phyloP scores from a whole-genome alignment of 1,140 invertebrate genomes.

The Eubasilissa regina region DNA sequence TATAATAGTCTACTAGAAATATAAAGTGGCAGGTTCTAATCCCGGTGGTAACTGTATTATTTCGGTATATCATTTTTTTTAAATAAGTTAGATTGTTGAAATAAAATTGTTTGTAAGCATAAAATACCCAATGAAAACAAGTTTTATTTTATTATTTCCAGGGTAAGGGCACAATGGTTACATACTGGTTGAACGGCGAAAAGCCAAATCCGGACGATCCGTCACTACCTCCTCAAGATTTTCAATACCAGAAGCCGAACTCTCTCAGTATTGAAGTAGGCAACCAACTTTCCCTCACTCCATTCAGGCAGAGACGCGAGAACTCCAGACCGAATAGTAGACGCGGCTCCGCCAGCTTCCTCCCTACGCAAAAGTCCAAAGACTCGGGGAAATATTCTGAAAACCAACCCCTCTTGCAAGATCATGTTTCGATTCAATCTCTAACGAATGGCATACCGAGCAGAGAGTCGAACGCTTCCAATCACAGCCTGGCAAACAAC shows the following conservation, averaged over 20 bases:
- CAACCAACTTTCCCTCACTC: slow-evolving; percentile 66
- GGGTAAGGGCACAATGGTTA: slow-evolving; percentile 92
- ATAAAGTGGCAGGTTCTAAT: too few relatives aligned
- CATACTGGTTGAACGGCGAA: slow-evolving; percentile 92
- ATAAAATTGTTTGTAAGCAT: too few relatives aligned
- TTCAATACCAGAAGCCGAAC: slow-evolving; percentile 63
- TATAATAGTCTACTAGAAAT: too few relatives aligned
- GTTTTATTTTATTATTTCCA: slow-evolving; percentile 69
- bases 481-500: slow-evolving; percentile 65
- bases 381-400: slow-evolving; percentile 62
- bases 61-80: too few relatives aligned
- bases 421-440: slow-evolving; percentile 66
- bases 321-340: slow-evolving; percentile 67
- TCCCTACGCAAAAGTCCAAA: slow-evolving; percentile 49
- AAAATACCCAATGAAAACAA: too few relatives aligned
- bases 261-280: slow-evolving; percentile 61
- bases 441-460: slow-evolving; percentile 65
- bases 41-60: too few relatives aligned
- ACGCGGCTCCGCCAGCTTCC: slow-evolving; percentile 65
- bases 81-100: too few relatives aligned
- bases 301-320: slow-evolving; percentile 67
- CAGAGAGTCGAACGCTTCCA: slow-evolving; percentile 64
- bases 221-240: slow-evolving; percentile 63
- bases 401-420: slow-evolving; percentile 65
- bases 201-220: slow-evolving; percentile 64